Percentiles rank a stretch among this genome's conserved stretches.
These are phyloP conservation scores for Acanthornis magna DNA, from an alignment of 2,797 vertebrate genomes.

Conservation along the genomic window DNA sequence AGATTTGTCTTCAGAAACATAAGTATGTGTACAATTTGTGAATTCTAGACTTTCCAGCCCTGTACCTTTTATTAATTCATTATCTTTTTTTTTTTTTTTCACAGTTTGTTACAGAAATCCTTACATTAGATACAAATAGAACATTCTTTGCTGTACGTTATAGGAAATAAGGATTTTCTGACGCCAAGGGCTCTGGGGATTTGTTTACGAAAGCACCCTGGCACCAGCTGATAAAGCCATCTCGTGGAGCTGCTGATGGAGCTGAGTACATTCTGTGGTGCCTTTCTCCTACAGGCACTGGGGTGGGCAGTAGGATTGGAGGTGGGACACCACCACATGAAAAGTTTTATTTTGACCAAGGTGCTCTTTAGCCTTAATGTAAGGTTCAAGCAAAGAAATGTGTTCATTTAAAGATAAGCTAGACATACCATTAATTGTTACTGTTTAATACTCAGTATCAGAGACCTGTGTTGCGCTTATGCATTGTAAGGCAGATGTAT, in stretches of 20 bases:
- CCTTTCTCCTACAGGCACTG: conserved; percentile 38
- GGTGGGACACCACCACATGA: not conserved
- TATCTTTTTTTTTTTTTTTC: conserved; percentile 33
- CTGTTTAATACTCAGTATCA: not conserved
- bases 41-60: conserved; percentile 47
- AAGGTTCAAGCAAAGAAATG: conserved; percentile 54
- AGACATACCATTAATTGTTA: conserved; percentile 1
- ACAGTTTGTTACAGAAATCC: conserved; percentile 64
- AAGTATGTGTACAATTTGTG: conserved; percentile 53
- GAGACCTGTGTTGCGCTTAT: conserved; percentile 5
- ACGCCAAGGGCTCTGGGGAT: not conserved
- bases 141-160: conserved; percentile 53
- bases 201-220: not conserved
- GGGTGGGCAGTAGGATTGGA: conserved; percentile 30
- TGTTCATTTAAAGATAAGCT: not conserved
- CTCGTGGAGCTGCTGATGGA: conserved; percentile 21
- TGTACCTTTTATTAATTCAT: conserved; percentile 48
- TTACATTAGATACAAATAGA: conserved; percentile 52
- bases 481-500: conserved; percentile 15
- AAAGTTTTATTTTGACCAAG: conserved; percentile 28
- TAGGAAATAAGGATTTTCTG: conserved; percentile 51
- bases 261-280: conserved; percentile 43
- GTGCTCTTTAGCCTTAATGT: conserved; percentile 65
- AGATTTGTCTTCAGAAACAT: conserved; percentile 74
- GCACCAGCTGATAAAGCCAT: conserved; percentile 14